Evolutionary conservation across 2,113 vertebrate species (phyloP).

Genomic region (Phaethornis superciliosus): DNA sequence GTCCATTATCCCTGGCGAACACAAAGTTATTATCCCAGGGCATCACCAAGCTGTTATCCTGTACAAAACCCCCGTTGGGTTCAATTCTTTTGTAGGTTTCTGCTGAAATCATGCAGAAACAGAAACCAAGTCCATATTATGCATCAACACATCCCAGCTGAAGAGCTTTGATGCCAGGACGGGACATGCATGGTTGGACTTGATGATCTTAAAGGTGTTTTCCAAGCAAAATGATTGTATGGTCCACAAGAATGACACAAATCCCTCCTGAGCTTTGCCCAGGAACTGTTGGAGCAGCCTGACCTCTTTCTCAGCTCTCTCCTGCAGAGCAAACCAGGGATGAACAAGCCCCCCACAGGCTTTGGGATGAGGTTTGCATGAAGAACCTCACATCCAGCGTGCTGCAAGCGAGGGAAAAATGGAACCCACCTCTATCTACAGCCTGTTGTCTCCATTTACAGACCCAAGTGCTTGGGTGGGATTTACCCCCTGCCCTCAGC

Average conservation of each 20-base stretch:
- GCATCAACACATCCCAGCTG: neutral
- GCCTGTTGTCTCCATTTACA: fast-evolving
- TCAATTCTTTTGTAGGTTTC: neutral
- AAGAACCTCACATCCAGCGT: fast-evolving
- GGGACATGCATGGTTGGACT: too few relatives aligned
- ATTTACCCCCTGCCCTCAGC: neutral
- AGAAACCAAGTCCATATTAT: fast-evolving
- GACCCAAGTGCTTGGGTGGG: neutral
- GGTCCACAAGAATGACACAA: neutral
- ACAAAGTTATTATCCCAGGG: neutral
- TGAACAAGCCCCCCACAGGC: fast-evolving
- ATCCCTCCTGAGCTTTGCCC: neutral
- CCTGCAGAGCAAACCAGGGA: neutral
- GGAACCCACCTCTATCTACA: neutral
- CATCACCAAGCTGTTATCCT: neutral
- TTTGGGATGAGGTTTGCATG: neutral
- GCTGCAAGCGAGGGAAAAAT: neutral
- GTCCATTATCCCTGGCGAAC: neutral
- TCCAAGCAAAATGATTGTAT: too few relatives aligned
- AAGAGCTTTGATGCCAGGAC: fast-evolving
- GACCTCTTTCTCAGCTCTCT: neutral
- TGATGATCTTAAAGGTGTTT: too few relatives aligned
- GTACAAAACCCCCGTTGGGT: fast-evolving
- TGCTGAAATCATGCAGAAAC: fast-evolving
- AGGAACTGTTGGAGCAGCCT: fast-evolving